phyloP scores from a whole-genome alignment of 2,888 invertebrate genomes.

The Tetheella fluctuosa region DNA sequence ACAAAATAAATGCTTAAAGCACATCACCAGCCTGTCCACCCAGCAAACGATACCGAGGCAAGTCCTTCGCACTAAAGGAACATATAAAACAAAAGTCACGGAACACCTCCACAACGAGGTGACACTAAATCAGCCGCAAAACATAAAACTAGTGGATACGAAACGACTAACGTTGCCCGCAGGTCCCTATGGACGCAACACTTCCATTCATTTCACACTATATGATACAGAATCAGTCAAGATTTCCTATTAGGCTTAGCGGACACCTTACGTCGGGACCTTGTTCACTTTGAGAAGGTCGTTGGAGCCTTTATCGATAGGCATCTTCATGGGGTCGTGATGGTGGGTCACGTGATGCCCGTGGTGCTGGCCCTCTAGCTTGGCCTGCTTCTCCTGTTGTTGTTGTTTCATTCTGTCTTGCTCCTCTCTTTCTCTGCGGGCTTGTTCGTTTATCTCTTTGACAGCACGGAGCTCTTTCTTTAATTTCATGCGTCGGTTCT shows the following conservation, averaged over 20 bases:
- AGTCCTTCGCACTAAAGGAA: slow-evolving; percentile 82
- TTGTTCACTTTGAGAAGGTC: slow-evolving; percentile 92
- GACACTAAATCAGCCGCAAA: slow-evolving; percentile 70
- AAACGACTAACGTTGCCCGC: slow-evolving; percentile 75
- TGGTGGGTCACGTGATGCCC: slow-evolving; percentile 89
- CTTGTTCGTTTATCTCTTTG: slow-evolving; percentile 97
- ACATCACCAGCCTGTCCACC: slow-evolving; percentile 82
- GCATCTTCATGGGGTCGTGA: slow-evolving; percentile 89
- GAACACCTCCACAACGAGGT: slow-evolving; percentile 70
- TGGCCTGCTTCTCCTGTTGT: slow-evolving; percentile 94
- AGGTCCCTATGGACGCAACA: slow-evolving; percentile 77
- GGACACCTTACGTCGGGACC: slow-evolving; percentile 88
- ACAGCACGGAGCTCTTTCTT: slow-evolving; percentile 97
- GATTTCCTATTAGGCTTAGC: slow-evolving; percentile 64
- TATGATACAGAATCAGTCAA: slow-evolving; percentile 83
- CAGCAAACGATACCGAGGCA: slow-evolving; percentile 75
- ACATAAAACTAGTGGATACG: slow-evolving; percentile 83
- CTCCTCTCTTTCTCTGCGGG: slow-evolving; percentile 94
- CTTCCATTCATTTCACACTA: slow-evolving; percentile 80
- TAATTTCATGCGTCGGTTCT: slow-evolving; percentile 98
- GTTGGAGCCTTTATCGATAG: slow-evolving; percentile 89
- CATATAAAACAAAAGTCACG: slow-evolving; percentile 75
- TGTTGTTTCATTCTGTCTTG: slow-evolving; percentile 96
- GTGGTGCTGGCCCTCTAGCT: slow-evolving; percentile 89
- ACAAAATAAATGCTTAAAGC: slow-evolving; percentile 85